Conservation (phyloP, 2,797 vertebrate genomes). For the Anguilla obscura region DNA sequence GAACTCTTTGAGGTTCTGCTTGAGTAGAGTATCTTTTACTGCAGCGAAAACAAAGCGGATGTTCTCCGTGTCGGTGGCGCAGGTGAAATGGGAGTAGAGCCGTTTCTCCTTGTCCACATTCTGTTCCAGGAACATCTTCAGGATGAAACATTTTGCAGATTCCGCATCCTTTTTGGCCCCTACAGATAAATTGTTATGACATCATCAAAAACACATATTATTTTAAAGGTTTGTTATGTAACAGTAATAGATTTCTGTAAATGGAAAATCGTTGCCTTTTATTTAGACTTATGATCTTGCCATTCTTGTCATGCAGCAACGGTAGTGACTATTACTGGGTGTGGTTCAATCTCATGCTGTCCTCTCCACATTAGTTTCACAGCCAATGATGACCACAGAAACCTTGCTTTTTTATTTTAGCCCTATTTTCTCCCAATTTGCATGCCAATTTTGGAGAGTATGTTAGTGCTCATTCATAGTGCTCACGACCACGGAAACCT, state of each 20-base stretch:
- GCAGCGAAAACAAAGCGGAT: constrained; percentile 78
- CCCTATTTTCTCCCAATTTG: too few relatives aligned
- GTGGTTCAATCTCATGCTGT: background rate
- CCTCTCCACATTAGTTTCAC: background rate
- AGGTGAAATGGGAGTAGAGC: constrained; percentile 84
- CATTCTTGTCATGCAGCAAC: background rate
- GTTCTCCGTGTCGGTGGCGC: constrained; percentile 86
- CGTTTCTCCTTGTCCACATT: constrained; percentile 71
- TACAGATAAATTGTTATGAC: constrained; percentile 46
- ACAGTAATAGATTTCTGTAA: background rate
- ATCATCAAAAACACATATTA: background rate
- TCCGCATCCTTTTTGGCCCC: constrained; percentile 72
- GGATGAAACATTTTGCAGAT: constrained; percentile 78
- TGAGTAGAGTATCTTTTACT: constrained; percentile 81
- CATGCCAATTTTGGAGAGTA: too few relatives aligned
- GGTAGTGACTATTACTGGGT: background rate
- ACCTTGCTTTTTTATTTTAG: background rate
- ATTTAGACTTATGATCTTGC: background rate
- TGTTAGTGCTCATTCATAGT: too few relatives aligned
- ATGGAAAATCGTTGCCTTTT: background rate
- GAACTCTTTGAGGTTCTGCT: constrained; percentile 69
- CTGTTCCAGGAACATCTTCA: constrained; percentile 73
- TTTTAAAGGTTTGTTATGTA: background rate
- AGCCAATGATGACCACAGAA: background rate
- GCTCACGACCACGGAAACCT: background rate